phyloP scores from a whole-genome alignment of 2,888 invertebrate genomes.

The Sabellastarte sp. region DNA sequence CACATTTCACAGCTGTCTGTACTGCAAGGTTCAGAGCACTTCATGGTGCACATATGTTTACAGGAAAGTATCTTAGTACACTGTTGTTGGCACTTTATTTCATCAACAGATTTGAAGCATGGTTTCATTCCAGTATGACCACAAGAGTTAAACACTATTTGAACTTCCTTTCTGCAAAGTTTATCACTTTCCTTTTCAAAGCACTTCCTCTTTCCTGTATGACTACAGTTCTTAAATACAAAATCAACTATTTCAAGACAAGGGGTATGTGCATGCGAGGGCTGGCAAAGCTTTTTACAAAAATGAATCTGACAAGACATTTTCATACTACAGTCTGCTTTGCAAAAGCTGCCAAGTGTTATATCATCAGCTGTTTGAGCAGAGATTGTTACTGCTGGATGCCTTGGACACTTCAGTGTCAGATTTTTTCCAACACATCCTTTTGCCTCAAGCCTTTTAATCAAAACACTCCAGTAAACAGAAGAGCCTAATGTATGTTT shows the following conservation, averaged over 20 bases:
- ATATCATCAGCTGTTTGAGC: conserved; percentile 15
- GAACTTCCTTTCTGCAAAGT: conserved; percentile 1
- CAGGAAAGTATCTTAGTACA: conserved; percentile 12
- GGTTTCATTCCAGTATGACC: conserved; percentile 5
- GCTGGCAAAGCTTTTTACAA: conserved; percentile 15
- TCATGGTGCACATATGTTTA: conserved; percentile 13
- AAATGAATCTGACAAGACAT: conserved; percentile 16
- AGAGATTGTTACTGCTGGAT: conserved; percentile 4
- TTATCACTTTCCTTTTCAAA: background rate
- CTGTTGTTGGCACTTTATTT: conserved; percentile 8
- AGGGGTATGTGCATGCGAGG: conserved; percentile 6
- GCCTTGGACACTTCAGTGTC: conserved; percentile 11
- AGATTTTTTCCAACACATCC: conserved; percentile 2
- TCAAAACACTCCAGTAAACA: conserved; percentile 6
- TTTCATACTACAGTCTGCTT: conserved; percentile 1
- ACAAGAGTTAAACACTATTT: conserved; percentile 6
- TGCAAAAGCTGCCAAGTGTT: conserved; percentile 12
- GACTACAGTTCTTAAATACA: conserved; percentile 11
- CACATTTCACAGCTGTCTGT: conserved; percentile 9
- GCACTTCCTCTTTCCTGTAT: conserved; percentile 14
- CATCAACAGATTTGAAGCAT: conserved; percentile 5
- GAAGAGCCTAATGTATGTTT: conserved; percentile 5
- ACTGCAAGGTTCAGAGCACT: conserved; percentile 15
- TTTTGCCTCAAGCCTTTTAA: conserved; percentile 1
- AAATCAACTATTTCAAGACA: conserved; percentile 10